Conservation (phyloP, 2,888 invertebrate species). For the Xestia xanthographa region DNA sequence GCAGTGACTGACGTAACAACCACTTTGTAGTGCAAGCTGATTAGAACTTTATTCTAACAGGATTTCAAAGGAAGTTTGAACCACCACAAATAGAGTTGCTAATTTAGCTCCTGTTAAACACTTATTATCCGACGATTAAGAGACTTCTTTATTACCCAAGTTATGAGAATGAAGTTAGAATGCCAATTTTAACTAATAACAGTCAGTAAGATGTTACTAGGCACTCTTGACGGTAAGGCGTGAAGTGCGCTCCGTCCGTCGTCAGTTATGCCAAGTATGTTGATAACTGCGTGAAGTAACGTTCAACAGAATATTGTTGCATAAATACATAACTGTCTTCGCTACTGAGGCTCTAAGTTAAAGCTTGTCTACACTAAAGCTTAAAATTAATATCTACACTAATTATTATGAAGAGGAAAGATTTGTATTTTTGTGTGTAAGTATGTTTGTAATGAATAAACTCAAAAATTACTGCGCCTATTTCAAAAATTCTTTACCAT, state of each 20-base stretch:
- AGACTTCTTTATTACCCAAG: neutral
- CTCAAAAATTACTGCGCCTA: too few species aligned
- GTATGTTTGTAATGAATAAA: too few species aligned
- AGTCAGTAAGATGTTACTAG: neutral
- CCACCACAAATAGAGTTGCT: too few species aligned
- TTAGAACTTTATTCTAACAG: too few species aligned
- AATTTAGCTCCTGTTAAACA: too few species aligned
- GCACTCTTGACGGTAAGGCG: neutral
- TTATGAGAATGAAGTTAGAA: neutral
- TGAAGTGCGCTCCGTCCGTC: conserved; percentile 27
- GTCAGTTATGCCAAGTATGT: conserved; percentile 40
- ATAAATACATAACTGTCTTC: conserved; percentile 37
- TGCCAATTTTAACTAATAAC: conserved; percentile 11
- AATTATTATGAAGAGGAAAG: too few species aligned
- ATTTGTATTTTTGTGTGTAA: too few species aligned
- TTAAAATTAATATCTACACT: too few species aligned
- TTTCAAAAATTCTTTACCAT: too few species aligned
- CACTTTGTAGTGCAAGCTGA: too few species aligned
- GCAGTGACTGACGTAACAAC: too few species aligned
- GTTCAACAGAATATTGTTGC: conserved; percentile 36
- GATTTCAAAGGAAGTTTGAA: too few species aligned
- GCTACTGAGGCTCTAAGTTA: conserved; percentile 5
- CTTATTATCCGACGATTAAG: neutral
- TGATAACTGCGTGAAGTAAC: conserved; percentile 47
- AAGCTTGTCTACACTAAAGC: neutral